These are phyloP conservation scores for Euclidia mi DNA, from an alignment of 2,888 invertebrate genomes.

Conservation along the genomic window DNA sequence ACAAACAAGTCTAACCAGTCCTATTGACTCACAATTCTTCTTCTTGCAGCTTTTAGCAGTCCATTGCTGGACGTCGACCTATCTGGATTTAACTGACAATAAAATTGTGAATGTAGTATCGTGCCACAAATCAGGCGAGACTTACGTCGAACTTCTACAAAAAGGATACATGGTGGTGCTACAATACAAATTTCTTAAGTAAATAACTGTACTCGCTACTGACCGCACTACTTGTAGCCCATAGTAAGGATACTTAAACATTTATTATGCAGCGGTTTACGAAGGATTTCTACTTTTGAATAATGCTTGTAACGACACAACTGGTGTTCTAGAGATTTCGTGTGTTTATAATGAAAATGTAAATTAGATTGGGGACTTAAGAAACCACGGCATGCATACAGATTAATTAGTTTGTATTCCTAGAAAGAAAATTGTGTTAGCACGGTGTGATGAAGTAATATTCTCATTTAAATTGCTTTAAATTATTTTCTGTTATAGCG, in stretches of 20 bases:
- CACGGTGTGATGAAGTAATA: constrained; percentile 1
- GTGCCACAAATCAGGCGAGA: too few relatives aligned
- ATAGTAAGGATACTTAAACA: constrained; percentile 10
- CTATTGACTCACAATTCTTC: too few relatives aligned
- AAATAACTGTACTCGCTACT: constrained; percentile 9
- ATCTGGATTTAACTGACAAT: too few relatives aligned
- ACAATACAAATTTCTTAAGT: too few relatives aligned
- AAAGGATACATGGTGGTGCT: too few relatives aligned
- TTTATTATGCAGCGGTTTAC: constrained; percentile 15
- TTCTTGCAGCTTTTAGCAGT: too few relatives aligned
- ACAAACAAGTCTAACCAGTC: too few relatives aligned
- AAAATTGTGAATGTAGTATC: too few relatives aligned
- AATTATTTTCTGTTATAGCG: too few relatives aligned
- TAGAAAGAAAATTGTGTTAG: constrained; percentile 4
- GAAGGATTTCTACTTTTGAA: constrained; percentile 17
- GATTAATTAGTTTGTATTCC: constrained; percentile 15
- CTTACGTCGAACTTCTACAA: too few relatives aligned
- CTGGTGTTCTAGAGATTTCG: constrained; percentile 14
- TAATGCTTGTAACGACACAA: constrained; percentile 21
- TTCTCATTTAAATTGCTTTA: background rate
- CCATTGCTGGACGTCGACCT: too few relatives aligned
- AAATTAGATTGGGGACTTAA: constrained; percentile 15
- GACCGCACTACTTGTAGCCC: background rate
- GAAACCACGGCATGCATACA: constrained; percentile 6
- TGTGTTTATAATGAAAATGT: constrained; percentile 17